Evolutionary conservation across 92 coral and sea anemone genomes (phyloP).

Genomic region (Parazoanthus darwini): DNA sequence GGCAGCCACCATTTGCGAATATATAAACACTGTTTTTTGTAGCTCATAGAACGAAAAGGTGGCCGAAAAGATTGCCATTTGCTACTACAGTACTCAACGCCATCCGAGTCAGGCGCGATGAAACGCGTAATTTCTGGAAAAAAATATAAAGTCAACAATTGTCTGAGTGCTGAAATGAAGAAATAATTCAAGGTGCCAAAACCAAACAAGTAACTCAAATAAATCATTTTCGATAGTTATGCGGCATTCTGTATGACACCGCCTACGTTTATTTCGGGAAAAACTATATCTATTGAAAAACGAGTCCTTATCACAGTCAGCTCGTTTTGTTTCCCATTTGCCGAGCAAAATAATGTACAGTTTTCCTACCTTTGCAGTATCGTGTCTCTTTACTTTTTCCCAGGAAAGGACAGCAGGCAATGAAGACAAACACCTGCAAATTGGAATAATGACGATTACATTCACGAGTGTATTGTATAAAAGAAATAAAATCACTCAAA

Average conservation of each 20-base stretch:
- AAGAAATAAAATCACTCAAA: background rate
- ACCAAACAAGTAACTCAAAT: background rate
- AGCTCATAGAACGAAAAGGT: no score
- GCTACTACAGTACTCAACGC: no score
- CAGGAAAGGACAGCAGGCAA: background rate
- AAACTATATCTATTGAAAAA: background rate
- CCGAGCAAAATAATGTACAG: background rate
- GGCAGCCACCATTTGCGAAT: no score
- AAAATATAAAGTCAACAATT: background rate
- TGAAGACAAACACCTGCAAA: background rate
- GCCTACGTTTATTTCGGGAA: background rate
- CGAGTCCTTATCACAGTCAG: background rate
- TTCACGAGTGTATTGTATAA: background rate
- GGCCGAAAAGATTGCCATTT: no score
- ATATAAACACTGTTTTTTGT: no score
- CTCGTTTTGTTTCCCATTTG: no score
- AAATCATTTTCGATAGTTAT: no score
- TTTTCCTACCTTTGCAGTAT: background rate
- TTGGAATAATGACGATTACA: background rate
- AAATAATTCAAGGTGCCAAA: background rate
- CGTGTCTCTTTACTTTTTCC: background rate
- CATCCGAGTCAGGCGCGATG: background rate
- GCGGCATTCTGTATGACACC: no score
- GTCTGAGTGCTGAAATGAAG: background rate
- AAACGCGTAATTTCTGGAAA: background rate